Percentiles rank a stretch among this genome's conserved stretches.
Conservation (phyloP, 2,888 invertebrate genomes). For the Catocala fraxini region DNA sequence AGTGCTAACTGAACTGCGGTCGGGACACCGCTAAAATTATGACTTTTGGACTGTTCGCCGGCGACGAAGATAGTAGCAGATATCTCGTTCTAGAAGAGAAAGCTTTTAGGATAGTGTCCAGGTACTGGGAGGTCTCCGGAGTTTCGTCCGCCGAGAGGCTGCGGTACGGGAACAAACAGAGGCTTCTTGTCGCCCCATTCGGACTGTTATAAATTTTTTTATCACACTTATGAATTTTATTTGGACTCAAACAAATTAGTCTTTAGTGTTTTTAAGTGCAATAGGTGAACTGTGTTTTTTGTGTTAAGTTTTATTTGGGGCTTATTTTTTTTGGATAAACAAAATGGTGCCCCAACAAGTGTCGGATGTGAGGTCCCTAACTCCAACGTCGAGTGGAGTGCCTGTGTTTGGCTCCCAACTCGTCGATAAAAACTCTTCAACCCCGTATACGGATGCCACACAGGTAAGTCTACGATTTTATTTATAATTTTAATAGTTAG, state of each 20-base stretch:
- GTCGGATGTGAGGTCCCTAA: conserved; percentile 86
- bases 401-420: conserved; percentile 96
- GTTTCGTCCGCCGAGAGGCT: conserved; percentile 79
- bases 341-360: conserved; percentile 93
- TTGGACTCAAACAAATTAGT: conserved; percentile 67
- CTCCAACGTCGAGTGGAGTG: conserved; percentile 89
- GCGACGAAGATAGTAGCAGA: conserved; percentile 83
- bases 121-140: conserved; percentile 83
- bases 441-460: conserved; percentile 99
- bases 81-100: conserved; percentile 80
- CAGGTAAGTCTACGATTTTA: conserved; percentile 90
- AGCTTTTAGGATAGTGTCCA: conserved; percentile 83
- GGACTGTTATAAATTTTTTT: conserved; percentile 75
- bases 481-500: conserved; percentile 16
- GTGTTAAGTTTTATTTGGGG: conserved; percentile 67
- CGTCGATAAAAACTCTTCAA: conserved; percentile 96
- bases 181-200: conserved; percentile 68
- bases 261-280: conserved; percentile 78
- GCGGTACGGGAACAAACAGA: conserved; percentile 73
- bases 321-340: conserved; percentile 72
- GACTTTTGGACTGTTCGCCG: conserved; percentile 85
- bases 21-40: conserved; percentile 84
- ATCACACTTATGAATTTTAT: conserved; percentile 59
- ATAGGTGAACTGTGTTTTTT: conserved; percentile 84
- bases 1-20: conserved; percentile 81